Conservation (phyloP, 2,888 invertebrate species). For the Platycheirus rosarum region DNA sequence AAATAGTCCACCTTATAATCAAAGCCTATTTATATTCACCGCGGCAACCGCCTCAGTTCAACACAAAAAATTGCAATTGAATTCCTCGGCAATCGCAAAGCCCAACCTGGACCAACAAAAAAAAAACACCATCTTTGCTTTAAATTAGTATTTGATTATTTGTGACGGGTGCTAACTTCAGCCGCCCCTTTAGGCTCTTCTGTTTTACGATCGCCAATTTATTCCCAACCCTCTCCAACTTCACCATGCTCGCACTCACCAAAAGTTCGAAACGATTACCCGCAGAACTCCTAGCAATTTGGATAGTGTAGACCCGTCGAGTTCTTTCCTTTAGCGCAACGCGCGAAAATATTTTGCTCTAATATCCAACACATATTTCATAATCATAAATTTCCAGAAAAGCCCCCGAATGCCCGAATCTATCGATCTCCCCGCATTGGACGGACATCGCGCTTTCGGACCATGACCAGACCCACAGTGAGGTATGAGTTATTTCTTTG, state of each 20-base stretch:
- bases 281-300: conserved; percentile 64
- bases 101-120: background rate
- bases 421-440: conserved; percentile 47
- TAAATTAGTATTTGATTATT: conserved; percentile 57
- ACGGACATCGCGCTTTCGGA: conserved; percentile 14
- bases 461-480: conserved; percentile 1
- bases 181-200: conserved; percentile 7
- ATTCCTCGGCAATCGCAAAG: conserved; percentile 38
- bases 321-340: background rate
- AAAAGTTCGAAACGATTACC: conserved; percentile 70
- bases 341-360: conserved; percentile 31
- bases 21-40: conserved; percentile 40
- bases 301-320: background rate
- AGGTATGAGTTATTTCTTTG: conserved; percentile 46
- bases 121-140: conserved; percentile 10
- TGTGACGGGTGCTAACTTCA: conserved; percentile 69
- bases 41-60: conserved; percentile 23
- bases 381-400: conserved; percentile 67
- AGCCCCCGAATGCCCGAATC: conserved; percentile 52
- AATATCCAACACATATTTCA: conserved; percentile 65
- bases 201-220: conserved; percentile 52
- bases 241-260: conserved; percentile 30
- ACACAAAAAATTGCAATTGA: conserved; percentile 54
- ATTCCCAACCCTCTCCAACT: conserved; percentile 20
- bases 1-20: conserved; percentile 34